These are phyloP conservation scores for Eutrigla gurnardus DNA, from an alignment of 2,797 vertebrate species.

Conservation along the genomic window DNA sequence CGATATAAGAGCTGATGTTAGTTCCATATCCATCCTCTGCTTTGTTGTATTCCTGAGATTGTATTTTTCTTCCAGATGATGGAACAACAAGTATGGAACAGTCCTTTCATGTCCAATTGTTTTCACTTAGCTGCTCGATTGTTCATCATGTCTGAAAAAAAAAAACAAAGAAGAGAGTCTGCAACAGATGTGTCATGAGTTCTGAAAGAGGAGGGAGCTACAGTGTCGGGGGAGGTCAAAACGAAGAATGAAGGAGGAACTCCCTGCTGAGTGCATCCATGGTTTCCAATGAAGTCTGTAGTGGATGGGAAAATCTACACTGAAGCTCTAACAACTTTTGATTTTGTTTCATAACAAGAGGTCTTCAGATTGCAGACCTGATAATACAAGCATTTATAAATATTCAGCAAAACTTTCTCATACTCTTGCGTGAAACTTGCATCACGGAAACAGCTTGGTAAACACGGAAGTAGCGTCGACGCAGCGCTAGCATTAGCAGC, in stretches of 20 bases:
- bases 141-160: constrained; percentile 72
- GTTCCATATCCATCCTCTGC: constrained; percentile 19
- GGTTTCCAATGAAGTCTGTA: background rate
- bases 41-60: constrained; percentile 51
- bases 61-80: constrained; percentile 20
- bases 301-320: background rate
- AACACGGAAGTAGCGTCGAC: too few species aligned
- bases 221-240: background rate
- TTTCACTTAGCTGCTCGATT: constrained; percentile 56
- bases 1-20: constrained; percentile 27
- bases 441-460: too few species aligned
- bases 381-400: too few species aligned
- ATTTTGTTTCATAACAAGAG: too few species aligned
- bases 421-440: too few species aligned
- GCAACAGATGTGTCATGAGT: background rate
- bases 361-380: too few species aligned
- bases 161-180: background rate
- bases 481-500: too few species aligned
- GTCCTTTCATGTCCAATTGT: background rate
- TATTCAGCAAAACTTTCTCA: too few species aligned
- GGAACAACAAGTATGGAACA: constrained; percentile 23
- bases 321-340: background rate
- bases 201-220: background rate
- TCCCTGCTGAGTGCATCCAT: background rate
- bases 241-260: background rate